Conservation (phyloP, 1,140 invertebrate genomes). For the Drosophila virilis region DNA sequence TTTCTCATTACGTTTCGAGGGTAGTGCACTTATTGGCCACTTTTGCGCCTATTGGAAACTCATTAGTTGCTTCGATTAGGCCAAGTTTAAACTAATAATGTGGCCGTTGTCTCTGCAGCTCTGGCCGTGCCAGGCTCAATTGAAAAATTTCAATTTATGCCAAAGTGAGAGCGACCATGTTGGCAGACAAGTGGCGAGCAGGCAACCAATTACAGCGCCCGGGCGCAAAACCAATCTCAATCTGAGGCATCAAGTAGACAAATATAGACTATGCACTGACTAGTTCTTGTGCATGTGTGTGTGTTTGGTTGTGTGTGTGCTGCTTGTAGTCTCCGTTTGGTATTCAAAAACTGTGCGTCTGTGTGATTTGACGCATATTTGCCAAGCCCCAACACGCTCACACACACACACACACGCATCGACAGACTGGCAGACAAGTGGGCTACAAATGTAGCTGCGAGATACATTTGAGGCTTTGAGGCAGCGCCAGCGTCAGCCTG, state of each 20-base stretch:
- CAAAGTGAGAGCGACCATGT: conserved; percentile 38
- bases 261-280: conserved; percentile 69
- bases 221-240: conserved; percentile 72
- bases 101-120: conserved; percentile 29
- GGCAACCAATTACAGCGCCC: conserved; percentile 56
- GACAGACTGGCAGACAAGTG: conserved; percentile 3
- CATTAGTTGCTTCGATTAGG: conserved; percentile 60
- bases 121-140: conserved; percentile 38
- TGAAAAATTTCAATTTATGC: conserved; percentile 74
- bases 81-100: conserved; percentile 79
- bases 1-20: conserved; percentile 58
- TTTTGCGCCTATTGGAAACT: conserved; percentile 73
- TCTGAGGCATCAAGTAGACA: conserved; percentile 77
- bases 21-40: conserved; percentile 42
- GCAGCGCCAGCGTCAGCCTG: conserved; percentile 37
- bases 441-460: conserved; percentile 34
- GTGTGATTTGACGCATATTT: conserved; percentile 83
- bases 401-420: conserved; percentile 24
- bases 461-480: conserved; percentile 41
- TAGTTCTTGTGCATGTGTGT: conserved; percentile 20
- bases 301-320: background rate
- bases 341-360: conserved; percentile 82
- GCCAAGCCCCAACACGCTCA: conserved; percentile 46
- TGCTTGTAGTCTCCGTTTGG: conserved; percentile 65
- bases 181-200: conserved; percentile 50